Evolutionary conservation across 2,113 vertebrate genomes (phyloP).

Genomic region (Leucosticte australis): DNA sequence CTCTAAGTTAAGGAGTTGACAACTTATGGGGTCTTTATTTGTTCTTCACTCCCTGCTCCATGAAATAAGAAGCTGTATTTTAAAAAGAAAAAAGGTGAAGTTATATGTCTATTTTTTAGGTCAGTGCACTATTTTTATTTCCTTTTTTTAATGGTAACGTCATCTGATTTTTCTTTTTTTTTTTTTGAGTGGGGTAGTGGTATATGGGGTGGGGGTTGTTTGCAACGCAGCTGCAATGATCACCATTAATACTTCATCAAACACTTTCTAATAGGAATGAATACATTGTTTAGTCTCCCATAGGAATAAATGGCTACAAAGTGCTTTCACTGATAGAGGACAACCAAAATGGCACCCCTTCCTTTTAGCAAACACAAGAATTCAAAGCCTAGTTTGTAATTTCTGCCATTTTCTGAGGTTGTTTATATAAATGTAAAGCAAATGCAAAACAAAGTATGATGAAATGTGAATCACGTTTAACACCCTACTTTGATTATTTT

Average conservation of each 20-base stretch:
- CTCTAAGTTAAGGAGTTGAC: neutral
- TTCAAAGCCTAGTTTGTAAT: neutral
- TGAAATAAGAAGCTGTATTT: neutral
- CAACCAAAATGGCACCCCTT: neutral
- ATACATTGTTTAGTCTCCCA: neutral
- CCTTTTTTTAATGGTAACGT: neutral
- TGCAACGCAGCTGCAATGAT: neutral
- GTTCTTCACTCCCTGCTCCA: neutral
- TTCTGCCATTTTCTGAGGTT: neutral
- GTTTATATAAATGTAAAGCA: neutral
- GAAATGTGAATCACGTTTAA: neutral
- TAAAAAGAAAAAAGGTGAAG: neutral
- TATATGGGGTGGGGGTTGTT: fast-evolving
- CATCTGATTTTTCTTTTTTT: neutral
- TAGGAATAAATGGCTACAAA: neutral
- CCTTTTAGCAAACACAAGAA: neutral
- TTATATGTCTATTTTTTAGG: neutral
- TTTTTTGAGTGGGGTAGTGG: fast-evolving
- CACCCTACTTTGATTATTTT: neutral
- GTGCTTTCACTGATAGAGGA: neutral
- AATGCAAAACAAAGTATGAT: neutral
- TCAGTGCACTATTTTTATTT: neutral
- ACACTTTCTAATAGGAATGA: neutral
- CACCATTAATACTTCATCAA: neutral
- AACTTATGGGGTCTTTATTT: neutral